Percentiles rank a stretch among this genome's conserved stretches.
Conservation (phyloP, 2,888 invertebrate species). For the Pyrrhia umbra region DNA sequence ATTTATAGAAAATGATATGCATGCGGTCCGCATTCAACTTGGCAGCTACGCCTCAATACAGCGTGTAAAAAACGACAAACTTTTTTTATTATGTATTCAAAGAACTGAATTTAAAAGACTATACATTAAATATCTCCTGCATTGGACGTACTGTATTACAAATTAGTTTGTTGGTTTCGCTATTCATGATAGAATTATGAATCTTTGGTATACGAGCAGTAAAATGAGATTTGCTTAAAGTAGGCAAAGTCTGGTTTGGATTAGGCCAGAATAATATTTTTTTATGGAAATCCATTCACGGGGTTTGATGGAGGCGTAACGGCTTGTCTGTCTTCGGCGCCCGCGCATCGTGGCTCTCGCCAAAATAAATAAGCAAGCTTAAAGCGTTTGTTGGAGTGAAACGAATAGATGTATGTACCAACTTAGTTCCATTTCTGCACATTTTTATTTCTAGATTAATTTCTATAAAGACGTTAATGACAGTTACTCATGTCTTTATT, state of each 20-base stretch:
- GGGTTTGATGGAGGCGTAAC: constrained; percentile 80
- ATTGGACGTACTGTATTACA: constrained; percentile 4
- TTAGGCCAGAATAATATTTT: constrained; percentile 64
- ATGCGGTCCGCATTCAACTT: constrained; percentile 69
- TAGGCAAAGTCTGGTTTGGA: constrained; percentile 34
- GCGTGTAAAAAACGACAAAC: constrained; percentile 11
- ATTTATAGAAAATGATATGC: constrained; percentile 74
- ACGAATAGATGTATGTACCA: constrained; percentile 62
- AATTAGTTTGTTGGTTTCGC: constrained; percentile 4
- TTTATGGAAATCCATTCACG: constrained; percentile 77
- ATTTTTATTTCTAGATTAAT: constrained; percentile 8
- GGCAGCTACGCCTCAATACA: constrained; percentile 47
- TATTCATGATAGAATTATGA: constrained; percentile 10
- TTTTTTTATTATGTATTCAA: constrained; percentile 35
- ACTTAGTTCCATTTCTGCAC: constrained; percentile 43
- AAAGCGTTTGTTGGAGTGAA: constrained; percentile 58
- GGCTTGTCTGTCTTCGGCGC: constrained; percentile 84
- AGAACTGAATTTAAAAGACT: constrained; percentile 42
- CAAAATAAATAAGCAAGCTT: constrained; percentile 86
- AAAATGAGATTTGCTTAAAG: constrained; percentile 17
- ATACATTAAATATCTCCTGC: not conserved
- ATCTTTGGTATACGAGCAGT: not conserved
- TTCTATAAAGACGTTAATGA: not conserved
- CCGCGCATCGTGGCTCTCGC: constrained; percentile 81
- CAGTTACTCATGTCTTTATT: not conserved